Evolutionary conservation across 2,113 vertebrate genomes (phyloP).

Genomic region (Scophthalmus maximus): DNA sequence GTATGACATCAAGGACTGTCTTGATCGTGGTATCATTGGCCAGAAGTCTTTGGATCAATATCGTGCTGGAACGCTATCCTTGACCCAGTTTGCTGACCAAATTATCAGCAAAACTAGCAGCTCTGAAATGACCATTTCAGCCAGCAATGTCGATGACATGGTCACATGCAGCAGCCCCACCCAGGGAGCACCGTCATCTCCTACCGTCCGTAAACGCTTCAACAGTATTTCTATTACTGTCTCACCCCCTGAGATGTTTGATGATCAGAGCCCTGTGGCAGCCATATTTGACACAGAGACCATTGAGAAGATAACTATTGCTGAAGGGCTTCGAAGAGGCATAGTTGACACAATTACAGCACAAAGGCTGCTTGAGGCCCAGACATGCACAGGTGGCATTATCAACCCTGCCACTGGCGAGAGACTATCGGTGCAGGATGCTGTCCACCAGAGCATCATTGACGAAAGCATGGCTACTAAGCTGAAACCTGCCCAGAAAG

Average conservation of each 20-base stretch:
- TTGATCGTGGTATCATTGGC: constrained; percentile 87
- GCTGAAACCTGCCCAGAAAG: constrained; percentile 95
- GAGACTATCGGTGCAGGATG: constrained; percentile 90
- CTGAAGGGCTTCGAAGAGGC: constrained; percentile 89
- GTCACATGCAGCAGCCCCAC: constrained; percentile 82
- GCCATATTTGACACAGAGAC: constrained; percentile 98
- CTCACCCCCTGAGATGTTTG: constrained; percentile 88
- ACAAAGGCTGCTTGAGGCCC: constrained; percentile 94
- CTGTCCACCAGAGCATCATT: constrained; percentile 87
- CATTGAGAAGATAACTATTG: constrained; percentile 94
- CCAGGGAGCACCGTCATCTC: constrained; percentile 77
- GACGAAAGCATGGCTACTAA: constrained; percentile 92
- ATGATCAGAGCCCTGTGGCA: constrained; percentile 92
- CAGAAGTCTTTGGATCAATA: constrained; percentile 90
- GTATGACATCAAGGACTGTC: constrained; percentile 92
- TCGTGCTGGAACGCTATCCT: constrained; percentile 88
- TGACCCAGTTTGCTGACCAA: constrained; percentile 93
- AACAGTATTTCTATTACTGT: constrained; percentile 83
- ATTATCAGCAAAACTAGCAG: constrained; percentile 83
- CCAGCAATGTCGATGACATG: constrained; percentile 78
- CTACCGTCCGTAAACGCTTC: constrained; percentile 81
- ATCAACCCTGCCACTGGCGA: constrained; percentile 91
- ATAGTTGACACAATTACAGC: constrained; percentile 95
- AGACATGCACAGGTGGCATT: constrained; percentile 94
- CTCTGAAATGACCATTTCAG: constrained; percentile 72